Conservation (phyloP, 2,888 invertebrate genomes). For the Cantharis lateralis region DNA sequence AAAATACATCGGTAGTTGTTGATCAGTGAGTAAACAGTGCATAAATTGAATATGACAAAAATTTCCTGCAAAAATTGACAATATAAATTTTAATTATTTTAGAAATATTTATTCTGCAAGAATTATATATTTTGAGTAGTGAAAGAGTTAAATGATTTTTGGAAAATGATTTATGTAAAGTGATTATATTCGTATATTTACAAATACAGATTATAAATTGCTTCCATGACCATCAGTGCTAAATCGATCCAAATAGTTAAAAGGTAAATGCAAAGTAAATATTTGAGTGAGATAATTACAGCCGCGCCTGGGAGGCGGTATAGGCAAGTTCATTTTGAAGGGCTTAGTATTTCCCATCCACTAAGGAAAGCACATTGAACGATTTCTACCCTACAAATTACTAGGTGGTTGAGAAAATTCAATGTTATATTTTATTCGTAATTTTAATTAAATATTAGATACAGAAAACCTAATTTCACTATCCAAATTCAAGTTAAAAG, state of each 20-base stretch:
- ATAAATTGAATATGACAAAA: not conserved
- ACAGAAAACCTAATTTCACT: not conserved
- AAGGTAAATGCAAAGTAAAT: constrained; percentile 55
- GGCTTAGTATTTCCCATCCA: constrained; percentile 35
- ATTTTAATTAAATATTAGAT: not conserved
- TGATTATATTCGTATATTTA: constrained; percentile 1
- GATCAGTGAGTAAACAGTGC: no score
- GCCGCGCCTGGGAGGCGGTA: constrained; percentile 53
- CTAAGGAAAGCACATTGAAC: constrained; percentile 30
- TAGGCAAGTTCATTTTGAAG: constrained; percentile 39
- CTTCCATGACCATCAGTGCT: constrained; percentile 12
- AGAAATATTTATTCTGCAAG: not conserved
- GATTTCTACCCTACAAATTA: constrained; percentile 24
- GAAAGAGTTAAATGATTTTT: not conserved
- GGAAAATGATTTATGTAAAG: not conserved
- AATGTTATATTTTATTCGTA: not conserved
- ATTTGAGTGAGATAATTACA: constrained; percentile 56
- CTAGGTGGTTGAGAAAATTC: not conserved
- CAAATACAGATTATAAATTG: constrained; percentile 15
- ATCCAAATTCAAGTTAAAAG: not conserved
- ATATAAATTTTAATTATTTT: not conserved
- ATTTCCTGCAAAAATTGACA: no score
- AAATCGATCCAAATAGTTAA: constrained; percentile 49
- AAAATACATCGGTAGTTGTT: no score
- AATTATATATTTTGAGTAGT: not conserved